These are phyloP conservation scores for Rynchops niger DNA, from an alignment of 2,113 vertebrate genomes.

Conservation along the genomic window DNA sequence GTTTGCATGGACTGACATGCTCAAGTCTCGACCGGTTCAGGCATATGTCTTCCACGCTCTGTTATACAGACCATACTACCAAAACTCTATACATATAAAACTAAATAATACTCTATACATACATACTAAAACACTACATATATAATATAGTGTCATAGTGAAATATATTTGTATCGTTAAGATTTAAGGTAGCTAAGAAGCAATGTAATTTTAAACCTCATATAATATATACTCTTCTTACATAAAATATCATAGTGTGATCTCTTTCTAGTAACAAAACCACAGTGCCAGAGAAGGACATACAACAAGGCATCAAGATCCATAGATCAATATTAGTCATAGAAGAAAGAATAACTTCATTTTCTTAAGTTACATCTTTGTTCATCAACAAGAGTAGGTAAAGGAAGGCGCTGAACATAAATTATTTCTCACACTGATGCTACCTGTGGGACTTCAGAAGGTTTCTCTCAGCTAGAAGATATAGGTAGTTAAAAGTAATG, in stretches of 20 bases:
- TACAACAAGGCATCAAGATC: background rate
- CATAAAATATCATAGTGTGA: background rate
- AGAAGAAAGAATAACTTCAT: background rate
- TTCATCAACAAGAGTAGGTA: background rate
- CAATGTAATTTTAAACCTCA: background rate
- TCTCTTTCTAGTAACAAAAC: background rate
- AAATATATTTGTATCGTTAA: background rate
- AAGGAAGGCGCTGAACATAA: background rate
- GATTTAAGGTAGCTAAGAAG: background rate
- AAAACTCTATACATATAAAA: background rate
- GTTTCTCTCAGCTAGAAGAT: background rate
- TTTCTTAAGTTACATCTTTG: background rate
- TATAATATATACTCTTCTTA: background rate
- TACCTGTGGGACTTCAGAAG: background rate
- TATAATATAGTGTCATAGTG: background rate
- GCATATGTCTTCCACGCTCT: fast-evolving
- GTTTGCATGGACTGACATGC: background rate
- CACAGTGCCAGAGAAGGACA: background rate
- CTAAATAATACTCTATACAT: too few species aligned
- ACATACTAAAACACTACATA: background rate
- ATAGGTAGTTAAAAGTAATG: background rate
- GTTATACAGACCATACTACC: background rate
- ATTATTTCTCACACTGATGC: background rate
- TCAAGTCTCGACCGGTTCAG: background rate
- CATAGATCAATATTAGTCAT: background rate